Evolutionary conservation across 2,113 vertebrate genomes (phyloP).

Genomic region (Tetrao urogallus): DNA sequence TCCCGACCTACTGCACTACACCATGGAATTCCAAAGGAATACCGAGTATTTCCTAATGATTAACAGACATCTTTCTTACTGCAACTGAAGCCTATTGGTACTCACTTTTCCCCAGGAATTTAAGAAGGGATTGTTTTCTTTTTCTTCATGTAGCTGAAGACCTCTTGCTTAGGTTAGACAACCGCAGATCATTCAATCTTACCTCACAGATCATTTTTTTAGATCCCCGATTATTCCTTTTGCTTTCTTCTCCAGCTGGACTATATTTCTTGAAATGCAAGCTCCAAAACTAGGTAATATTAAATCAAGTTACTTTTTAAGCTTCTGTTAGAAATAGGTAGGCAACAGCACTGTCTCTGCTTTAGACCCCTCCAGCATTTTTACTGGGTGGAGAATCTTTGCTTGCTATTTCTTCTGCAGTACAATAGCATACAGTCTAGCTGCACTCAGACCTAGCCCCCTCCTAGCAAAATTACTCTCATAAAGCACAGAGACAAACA

Average conservation of each 20-base stretch:
- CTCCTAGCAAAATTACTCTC: background rate
- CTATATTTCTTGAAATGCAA: slow-evolving; percentile 26
- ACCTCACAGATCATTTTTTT: background rate
- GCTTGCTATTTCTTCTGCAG: slow-evolving; percentile 17
- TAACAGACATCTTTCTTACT: background rate
- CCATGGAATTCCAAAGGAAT: background rate
- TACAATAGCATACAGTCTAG: slow-evolving; percentile 8
- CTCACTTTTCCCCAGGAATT: background rate
- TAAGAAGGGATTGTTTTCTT: background rate
- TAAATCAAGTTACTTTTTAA: slow-evolving; percentile 50
- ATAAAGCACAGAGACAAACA: background rate
- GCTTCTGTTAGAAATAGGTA: slow-evolving; percentile 35
- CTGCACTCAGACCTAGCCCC: background rate
- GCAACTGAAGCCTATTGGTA: background rate
- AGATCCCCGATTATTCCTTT: background rate
- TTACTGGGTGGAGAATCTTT: slow-evolving; percentile 27
- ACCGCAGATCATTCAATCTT: background rate
- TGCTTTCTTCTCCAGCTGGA: slow-evolving; percentile 17
- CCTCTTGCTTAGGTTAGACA: background rate
- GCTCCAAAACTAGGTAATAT: background rate
- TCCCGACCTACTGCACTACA: background rate
- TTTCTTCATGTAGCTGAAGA: background rate
- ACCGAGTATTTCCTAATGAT: background rate
- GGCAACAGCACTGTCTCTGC: slow-evolving; percentile 16
- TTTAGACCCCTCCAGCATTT: background rate